Conservation (phyloP, 2,888 invertebrate genomes). For the Ornithoptera priamus region DNA sequence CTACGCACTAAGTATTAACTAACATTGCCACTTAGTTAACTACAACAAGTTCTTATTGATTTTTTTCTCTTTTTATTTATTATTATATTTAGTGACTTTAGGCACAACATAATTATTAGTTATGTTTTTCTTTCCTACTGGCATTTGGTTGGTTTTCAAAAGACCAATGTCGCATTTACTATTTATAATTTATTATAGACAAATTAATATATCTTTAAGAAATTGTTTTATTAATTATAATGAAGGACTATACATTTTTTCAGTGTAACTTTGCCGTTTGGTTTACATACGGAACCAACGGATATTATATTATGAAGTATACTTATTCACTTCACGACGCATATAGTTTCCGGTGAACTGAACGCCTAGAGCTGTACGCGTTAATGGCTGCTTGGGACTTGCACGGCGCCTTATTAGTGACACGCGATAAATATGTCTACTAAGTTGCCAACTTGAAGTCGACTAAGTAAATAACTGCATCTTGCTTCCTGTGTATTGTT, state of each 20-base stretch:
- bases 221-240: background rate
- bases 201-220: too few relatives aligned
- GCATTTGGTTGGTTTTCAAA: too few relatives aligned
- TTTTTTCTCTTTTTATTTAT: background rate
- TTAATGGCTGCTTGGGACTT: slow-evolving; percentile 14
- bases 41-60: background rate
- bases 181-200: too few relatives aligned
- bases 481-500: slow-evolving; percentile 23
- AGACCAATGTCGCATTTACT: too few relatives aligned
- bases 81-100: background rate
- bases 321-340: slow-evolving; percentile 58
- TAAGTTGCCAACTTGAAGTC: slow-evolving; percentile 22
- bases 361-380: slow-evolving; percentile 8
- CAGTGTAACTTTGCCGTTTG: slow-evolving; percentile 40
- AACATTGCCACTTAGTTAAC: background rate
- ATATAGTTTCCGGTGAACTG: slow-evolving; percentile 58
- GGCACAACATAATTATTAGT: background rate
- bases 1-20: background rate
- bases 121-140: too few relatives aligned
- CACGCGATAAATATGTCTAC: slow-evolving; percentile 26
- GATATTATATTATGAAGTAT: slow-evolving; percentile 41
- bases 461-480: slow-evolving; percentile 18
- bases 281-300: slow-evolving; percentile 60
- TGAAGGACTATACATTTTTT: slow-evolving; percentile 8
- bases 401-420: slow-evolving; percentile 31